Conservation (phyloP, 2,888 invertebrate genomes). For the Vannuccia rotundouncinata region DNA sequence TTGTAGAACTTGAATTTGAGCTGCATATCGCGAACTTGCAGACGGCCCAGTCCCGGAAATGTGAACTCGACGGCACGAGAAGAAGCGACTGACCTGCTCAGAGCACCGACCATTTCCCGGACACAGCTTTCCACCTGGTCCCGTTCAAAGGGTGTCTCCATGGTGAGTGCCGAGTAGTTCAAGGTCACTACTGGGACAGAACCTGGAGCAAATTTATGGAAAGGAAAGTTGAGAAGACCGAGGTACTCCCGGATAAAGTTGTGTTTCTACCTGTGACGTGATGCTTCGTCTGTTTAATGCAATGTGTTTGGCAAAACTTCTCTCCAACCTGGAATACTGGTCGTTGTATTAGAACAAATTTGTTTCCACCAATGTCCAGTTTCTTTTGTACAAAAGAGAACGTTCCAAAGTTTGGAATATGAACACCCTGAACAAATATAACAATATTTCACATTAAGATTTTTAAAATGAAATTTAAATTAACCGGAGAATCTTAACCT, state of each 20-base stretch:
- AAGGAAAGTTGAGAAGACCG: neutral
- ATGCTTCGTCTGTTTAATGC: conserved; percentile 50
- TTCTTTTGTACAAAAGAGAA: conserved; percentile 55
- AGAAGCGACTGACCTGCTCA: conserved; percentile 48
- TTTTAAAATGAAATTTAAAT: neutral
- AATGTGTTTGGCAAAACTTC: conserved; percentile 54
- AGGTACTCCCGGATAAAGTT: neutral
- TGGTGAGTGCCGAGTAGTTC: conserved; percentile 52
- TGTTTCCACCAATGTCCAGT: conserved; percentile 55
- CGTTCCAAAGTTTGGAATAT: conserved; percentile 51
- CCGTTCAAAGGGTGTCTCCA: conserved; percentile 53
- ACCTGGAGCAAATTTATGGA: conserved; percentile 44
- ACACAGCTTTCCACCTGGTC: conserved; percentile 55
- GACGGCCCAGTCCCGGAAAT: conserved; percentile 52
- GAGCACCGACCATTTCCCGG: conserved; percentile 51
- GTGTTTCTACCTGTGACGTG: conserved; percentile 48
- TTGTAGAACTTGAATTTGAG: conserved; percentile 57
- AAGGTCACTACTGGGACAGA: conserved; percentile 54
- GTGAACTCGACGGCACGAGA: conserved; percentile 52
- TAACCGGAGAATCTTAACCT: conserved; percentile 45
- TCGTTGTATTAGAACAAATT: conserved; percentile 52
- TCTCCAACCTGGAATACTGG: conserved; percentile 56
- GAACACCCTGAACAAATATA: conserved; percentile 48
- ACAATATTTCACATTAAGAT: neutral
- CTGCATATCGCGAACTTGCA: conserved; percentile 50